A percentile compares a stretch with the other conserved stretches of the same genome.
Conservation (phyloP, 2,113 vertebrate species). For the Isichthys henryi region DNA sequence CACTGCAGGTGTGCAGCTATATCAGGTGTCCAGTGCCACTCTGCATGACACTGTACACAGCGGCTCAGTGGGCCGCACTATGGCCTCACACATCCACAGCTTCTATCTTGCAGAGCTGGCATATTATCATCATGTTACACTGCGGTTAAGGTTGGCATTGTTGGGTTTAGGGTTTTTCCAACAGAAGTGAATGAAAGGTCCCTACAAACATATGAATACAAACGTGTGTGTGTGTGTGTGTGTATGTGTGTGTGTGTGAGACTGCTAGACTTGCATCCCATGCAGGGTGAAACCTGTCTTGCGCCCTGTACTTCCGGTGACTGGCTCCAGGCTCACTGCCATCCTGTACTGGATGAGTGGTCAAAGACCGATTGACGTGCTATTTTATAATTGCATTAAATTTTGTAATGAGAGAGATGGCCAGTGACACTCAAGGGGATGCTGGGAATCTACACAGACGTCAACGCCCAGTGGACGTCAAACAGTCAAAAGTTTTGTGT, state of each 20-base stretch:
- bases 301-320: background rate
- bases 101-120: background rate
- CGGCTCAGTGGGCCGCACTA: too few relatives aligned
- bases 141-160: background rate
- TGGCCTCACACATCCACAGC: too few relatives aligned
- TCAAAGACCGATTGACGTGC: background rate
- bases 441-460: background rate
- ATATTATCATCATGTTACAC: background rate
- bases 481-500: background rate
- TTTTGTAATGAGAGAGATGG: background rate
- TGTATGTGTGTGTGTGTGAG: background rate
- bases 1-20: background rate
- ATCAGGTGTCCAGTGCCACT: background rate
- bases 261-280: background rate
- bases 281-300: background rate
- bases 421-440: background rate
- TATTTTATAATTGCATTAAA: background rate
- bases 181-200: background rate
- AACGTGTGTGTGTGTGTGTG: background rate
- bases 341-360: background rate
- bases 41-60: background rate
- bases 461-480: background rate
- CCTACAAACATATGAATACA: background rate
- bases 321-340: background rate
- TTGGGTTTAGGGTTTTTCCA: background rate